Evolutionary conservation across 35 echinoderm and acorn worm genomes (phyloP).

Genomic region (Strongylocentrotus purpuratus): DNA sequence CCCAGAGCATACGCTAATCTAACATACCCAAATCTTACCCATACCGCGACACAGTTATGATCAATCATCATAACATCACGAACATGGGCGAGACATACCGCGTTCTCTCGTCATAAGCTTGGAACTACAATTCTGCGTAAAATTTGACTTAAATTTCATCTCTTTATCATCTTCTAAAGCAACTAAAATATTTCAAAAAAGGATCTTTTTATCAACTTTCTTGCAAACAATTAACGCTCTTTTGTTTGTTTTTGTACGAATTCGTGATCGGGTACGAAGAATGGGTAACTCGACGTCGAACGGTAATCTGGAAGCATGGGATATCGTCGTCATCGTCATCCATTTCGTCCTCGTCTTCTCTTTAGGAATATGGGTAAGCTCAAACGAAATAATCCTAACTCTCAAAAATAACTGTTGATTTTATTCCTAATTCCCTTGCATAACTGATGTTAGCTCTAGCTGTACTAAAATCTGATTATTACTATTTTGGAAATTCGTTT

Average conservation of each 20-base stretch:
- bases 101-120: not conserved
- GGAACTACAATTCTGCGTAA: too few species aligned
- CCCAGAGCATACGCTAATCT: too few species aligned
- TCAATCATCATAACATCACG: not conserved
- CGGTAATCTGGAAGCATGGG: slow-evolving; percentile 35
- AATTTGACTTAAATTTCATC: too few species aligned
- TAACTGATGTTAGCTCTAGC: too few species aligned
- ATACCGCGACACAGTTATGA: not conserved
- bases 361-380: slow-evolving; percentile 74
- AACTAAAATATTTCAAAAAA: too few species aligned
- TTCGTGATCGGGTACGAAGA: not conserved
- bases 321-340: slow-evolving; percentile 60
- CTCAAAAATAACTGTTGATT: too few species aligned
- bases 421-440: too few species aligned
- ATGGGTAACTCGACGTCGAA: slow-evolving; percentile 29
- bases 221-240: not conserved
- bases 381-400: too few species aligned
- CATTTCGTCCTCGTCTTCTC: slow-evolving; percentile 66
- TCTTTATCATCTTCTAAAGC: too few species aligned
- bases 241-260: not conserved
- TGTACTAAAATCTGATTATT: too few species aligned
- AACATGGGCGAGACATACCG: not conserved
- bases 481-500: too few species aligned
- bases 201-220: too few species aligned
- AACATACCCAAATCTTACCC: not conserved